Base-by-base conservation (phyloP, 2,888 invertebrate species). In the Epinotia nisella region DNA sequence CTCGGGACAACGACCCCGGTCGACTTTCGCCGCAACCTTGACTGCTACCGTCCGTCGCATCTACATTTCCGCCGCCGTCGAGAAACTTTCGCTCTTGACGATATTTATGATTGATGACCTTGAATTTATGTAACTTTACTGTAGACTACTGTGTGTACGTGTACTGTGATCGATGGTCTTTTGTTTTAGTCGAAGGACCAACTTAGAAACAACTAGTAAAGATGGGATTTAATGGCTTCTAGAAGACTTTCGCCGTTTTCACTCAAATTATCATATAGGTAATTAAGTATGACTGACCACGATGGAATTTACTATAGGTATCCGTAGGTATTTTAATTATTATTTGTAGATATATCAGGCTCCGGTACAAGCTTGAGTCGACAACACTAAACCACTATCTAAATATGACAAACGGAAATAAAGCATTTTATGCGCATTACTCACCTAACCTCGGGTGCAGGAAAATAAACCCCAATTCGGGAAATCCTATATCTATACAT, bases 11-110 rank as follows among this genome's bases (percentile, higher is more conserved):
- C 82, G 90, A 91, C 89, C 90, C 77, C 85, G 73, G 79, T 80
- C 83, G 81, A 92, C 93, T 93, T 93, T 93, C 93, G 90, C 93
- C 83, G 81, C 91, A 92, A 92, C 93, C 93, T 93, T 93, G 92
- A 92, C 90, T 88, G 83, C 83, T 82, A 82, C 82, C 76, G 83
- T 82, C 81, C 79, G 79, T 77, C 74, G 77, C 81, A 86, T 86
- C 86, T 86, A 80, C 81, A 86, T 90, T 91, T 90, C 90, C 90
- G 84, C 84, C 81, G 83, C n/a, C n/a, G n/a, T 81, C 80, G 87
- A 88, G 91, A 92, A 91, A 90, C 92, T 92, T 93, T 93, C 92
- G 90, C 90, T 87, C 78, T 83, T 49, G 5, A 49, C n/a, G 49
- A 41, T 41, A 41, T 41, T 41, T 39, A 17, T 41, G 21, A 60